Evolutionary conservation across 2,888 invertebrate species (phyloP), one percentile per base, ranked within the genome.

Genomic region (Hemithea aestivaria): DNA sequence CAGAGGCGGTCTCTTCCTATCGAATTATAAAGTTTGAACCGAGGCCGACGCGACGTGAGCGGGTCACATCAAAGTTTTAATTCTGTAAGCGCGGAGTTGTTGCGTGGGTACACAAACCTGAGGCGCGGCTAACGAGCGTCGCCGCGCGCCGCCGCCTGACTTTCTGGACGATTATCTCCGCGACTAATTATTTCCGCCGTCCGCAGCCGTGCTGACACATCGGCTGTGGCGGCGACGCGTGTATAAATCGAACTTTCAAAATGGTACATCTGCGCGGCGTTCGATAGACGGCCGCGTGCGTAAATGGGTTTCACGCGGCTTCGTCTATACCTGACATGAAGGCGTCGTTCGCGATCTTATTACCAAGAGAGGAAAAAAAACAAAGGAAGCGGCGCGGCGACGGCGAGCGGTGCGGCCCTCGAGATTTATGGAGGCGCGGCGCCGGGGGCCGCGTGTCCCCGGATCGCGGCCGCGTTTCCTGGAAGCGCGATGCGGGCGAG

Each of bases 361-460:
- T 83, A 78, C 79, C 66, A 63, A 56, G 58, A 53, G 41, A 25
- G 33, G 41, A 42, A 73, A 72, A 69, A 80, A 81, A 74, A 80
- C 73, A 74, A 75, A 73, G 74, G 75, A 75, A 70, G 71, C 71
- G 71, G 59, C 69, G 71, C 71, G 71, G 59, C 69, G 67, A 51
- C 54, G 44, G 60, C 53, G 45, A 49, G 59, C 56, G 60, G 62
- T 28, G 28, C 35, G 45, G 63, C 61, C 65, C 66, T 62, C 60
- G 71, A 76, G 80, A 82, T 80, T 80, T 83, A 83, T 82, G 79
- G 73, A 73, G 73, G 71, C 77, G 76, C 77, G 76, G 77, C 78
- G 83, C 75, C 79, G 75, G 66, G 69, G 74, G 72, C 73, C 72
- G 72, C 66, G 67, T 55, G 48, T 52, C 62, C 58, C 61, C 63